A percentile compares a stretch with the other conserved stretches of the same genome.
These are phyloP conservation scores for Cinclus cinclus DNA, from an alignment of 2,113 vertebrate species.

Conservation along the genomic window DNA sequence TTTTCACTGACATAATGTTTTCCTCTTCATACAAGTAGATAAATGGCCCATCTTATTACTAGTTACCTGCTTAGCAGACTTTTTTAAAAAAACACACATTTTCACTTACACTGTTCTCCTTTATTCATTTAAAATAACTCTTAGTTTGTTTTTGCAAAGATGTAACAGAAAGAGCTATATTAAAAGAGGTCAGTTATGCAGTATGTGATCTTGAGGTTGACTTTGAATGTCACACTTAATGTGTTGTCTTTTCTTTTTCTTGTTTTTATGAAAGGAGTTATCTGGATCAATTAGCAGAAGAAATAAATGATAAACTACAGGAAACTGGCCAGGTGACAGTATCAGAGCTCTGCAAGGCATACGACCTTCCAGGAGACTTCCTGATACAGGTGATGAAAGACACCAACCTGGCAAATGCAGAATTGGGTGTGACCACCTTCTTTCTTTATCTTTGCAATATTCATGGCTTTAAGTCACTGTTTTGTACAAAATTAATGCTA, in stretches of 20 bases:
- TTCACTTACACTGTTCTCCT: background rate
- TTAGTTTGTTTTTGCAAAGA: background rate
- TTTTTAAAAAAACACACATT: background rate
- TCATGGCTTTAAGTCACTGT: background rate
- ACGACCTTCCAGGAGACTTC: conserved; percentile 94
- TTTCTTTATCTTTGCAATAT: background rate
- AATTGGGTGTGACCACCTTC: background rate
- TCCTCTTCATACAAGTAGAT: background rate
- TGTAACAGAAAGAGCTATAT: background rate
- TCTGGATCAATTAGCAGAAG: conserved; percentile 90
- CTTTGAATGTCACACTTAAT: background rate
- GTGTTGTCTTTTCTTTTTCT: background rate
- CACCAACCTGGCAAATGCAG: background rate
- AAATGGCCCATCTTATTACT: background rate
- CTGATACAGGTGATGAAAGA: conserved; percentile 82
- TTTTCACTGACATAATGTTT: background rate
- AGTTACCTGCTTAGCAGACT: background rate
- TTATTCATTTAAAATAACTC: background rate
- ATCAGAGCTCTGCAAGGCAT: conserved; percentile 90
- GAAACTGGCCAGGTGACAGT: conserved; percentile 91
- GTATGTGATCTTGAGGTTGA: background rate
- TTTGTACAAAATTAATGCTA: background rate
- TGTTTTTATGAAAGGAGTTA: conserved; percentile 76
- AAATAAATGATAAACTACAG: conserved; percentile 95
- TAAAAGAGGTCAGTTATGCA: background rate